phyloP scores from a whole-genome alignment of 2,888 invertebrate species.

The Xestia rhomboidea region DNA sequence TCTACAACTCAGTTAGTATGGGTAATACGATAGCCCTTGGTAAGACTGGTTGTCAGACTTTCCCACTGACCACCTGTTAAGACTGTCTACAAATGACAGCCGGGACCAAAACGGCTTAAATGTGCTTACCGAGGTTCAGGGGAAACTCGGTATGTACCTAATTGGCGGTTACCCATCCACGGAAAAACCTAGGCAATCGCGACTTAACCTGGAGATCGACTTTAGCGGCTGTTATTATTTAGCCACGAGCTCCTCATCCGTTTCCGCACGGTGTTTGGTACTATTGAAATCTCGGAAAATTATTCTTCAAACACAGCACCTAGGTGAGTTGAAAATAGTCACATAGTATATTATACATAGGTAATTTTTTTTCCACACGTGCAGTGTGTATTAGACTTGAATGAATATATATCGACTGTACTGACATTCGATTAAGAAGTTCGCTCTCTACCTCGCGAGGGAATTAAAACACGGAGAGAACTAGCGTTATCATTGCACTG shows the following conservation, averaged over 20 bases:
- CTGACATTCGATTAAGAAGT: conserved; percentile 54
- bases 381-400: not conserved
- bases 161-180: too few relatives aligned
- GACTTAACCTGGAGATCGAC: not conserved
- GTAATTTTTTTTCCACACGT: not conserved
- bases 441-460: conserved; percentile 6
- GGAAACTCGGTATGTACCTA: too few relatives aligned
- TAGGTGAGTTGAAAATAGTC: not conserved
- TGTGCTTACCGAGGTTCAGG: too few relatives aligned
- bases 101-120: too few relatives aligned
- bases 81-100: too few relatives aligned
- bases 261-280: not conserved
- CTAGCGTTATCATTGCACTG: conserved; percentile 43
- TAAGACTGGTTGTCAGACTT: too few relatives aligned
- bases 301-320: not conserved
- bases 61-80: too few relatives aligned
- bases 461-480: conserved; percentile 41
- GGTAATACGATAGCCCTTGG: too few relatives aligned
- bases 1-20: too few relatives aligned
- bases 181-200: not conserved
- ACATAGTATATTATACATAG: not conserved
- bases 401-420: conserved; percentile 39
- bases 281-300: not conserved
- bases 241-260: not conserved
- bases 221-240: not conserved